Evolutionary conservation across 2,888 invertebrate genomes (phyloP), one percentile per base, ranked within the genome.

Genomic region (Pilophorus perplexus): DNA sequence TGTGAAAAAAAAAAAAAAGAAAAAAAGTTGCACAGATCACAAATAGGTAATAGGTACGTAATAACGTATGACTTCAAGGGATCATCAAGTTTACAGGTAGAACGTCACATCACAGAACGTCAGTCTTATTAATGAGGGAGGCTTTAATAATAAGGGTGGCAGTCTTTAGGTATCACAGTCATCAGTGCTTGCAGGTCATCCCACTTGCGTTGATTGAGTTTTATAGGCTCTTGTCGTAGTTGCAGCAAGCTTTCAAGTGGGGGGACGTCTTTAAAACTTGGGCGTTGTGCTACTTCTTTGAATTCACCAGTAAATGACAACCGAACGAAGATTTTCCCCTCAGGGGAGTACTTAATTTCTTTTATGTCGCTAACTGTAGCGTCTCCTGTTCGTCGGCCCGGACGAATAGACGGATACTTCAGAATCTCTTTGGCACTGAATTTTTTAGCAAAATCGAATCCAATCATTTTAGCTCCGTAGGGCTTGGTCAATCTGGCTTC

Each of bases 361-460:
- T 10, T 73, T 70, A 66, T 77, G 74, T 48, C 66, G 75, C 68
- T 12, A 71, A 75, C 12, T 76, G 66, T 18, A 75, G 74, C 25
- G 68, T 68, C 2, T 75, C 74, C 67, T 75, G 69, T 71, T 76
- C 75, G 64, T 74, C 71, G 5, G 75, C 76, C 40, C 73, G 28
- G 20, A 73, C 72, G 64, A 76, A 73, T 48, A 74, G 55, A 67
- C 74, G 73, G 16, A 75, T 71, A 67, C 75, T 75, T 1, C 69
- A 69, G 57, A 74, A 75, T 64, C 75, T 74, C 55, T 59, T 71
- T 66, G 71, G 67, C 37, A 73, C 60, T 57, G 73, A 71, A 64
- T 54, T 55, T 57, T 42, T 40, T 64, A n/a, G 25, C 50, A 33
- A 66, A 22, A 20, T 66, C 66, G 18, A 16, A 66, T 12, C 23